Percentiles rank a stretch among this genome's conserved stretches.
Evolutionary conservation across 2,113 vertebrate species (phyloP).

Genomic region (Halcyon senegalensis): DNA sequence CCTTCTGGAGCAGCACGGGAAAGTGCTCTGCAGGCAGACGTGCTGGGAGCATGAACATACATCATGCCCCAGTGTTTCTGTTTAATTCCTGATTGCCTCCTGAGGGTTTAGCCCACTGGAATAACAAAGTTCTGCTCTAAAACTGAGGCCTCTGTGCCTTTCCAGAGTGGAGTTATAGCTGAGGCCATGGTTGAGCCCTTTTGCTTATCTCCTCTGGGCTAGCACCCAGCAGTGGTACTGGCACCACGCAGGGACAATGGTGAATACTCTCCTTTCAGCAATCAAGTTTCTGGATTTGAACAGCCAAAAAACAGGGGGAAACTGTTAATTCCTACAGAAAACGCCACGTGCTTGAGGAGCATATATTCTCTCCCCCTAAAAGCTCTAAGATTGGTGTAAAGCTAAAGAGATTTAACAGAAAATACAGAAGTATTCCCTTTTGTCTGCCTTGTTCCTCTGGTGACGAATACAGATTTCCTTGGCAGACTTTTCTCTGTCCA

Average conservation of each 20-base stretch:
- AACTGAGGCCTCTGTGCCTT: not conserved
- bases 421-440: not conserved
- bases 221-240: not conserved
- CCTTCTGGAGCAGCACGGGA: not conserved
- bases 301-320: not conserved
- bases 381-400: not conserved
- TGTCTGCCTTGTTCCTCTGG: not conserved
- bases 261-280: not conserved
- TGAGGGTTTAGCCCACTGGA: not conserved
- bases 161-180: not conserved
- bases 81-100: not conserved
- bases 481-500: not conserved
- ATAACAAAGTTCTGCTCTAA: not conserved
- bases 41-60: not conserved
- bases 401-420: not conserved
- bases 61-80: fast-evolving
- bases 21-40: not conserved
- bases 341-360: too few relatives aligned
- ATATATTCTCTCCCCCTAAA: not conserved
- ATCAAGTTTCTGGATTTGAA: not conserved
- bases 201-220: not conserved
- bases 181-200: not conserved
- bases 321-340: not conserved
- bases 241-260: not conserved
- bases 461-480: not conserved